Conservation (phyloP, 2,888 invertebrate genomes). For the Oasisia sp. region DNA sequence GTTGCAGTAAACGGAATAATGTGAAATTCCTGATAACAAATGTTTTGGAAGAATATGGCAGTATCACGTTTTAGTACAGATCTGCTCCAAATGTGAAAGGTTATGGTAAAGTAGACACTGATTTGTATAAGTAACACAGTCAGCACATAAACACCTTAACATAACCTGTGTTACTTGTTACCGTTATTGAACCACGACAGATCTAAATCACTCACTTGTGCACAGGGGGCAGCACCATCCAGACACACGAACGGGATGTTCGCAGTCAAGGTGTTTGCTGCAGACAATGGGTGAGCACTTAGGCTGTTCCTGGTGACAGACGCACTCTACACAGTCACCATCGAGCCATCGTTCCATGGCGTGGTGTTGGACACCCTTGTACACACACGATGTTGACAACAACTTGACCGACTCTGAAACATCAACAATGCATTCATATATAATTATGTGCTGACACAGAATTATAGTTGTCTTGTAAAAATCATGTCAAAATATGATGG, state of each 20-base stretch:
- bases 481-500: background rate
- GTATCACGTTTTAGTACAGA: no score
- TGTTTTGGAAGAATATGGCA: no score
- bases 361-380: slow-evolving; percentile 35
- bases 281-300: slow-evolving; percentile 38
- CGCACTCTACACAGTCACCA: slow-evolving; percentile 39
- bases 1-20: no score
- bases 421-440: background rate
- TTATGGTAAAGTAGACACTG: no score
- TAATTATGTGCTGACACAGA: background rate
- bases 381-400: slow-evolving; percentile 31
- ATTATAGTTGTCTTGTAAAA: background rate
- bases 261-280: slow-evolving; percentile 18
- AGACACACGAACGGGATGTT: slow-evolving; percentile 27
- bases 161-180: background rate
- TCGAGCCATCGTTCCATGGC: slow-evolving; percentile 40
- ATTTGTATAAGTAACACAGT: no score
- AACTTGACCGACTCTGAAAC: background rate
- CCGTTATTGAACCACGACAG: background rate
- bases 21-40: no score
- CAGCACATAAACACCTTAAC: background rate
- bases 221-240: slow-evolving; percentile 42
- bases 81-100: no score
- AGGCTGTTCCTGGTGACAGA: slow-evolving; percentile 39
- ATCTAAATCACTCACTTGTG: slow-evolving; percentile 31